These are phyloP conservation scores for Odocoileus virginianus DNA, from an alignment of 2,113 vertebrate species.

Conservation along the genomic window DNA sequence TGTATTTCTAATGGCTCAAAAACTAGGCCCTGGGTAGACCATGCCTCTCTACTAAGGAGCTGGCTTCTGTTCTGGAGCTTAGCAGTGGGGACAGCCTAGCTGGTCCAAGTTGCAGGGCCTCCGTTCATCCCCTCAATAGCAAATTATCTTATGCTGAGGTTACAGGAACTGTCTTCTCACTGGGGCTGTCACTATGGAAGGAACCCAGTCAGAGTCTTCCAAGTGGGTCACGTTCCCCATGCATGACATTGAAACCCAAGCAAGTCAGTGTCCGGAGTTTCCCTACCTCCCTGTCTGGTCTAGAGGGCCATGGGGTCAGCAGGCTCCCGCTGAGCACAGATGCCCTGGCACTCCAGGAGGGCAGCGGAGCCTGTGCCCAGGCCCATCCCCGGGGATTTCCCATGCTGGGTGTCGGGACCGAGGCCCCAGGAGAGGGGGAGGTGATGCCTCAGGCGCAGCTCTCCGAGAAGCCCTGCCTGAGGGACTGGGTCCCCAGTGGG, in stretches of 20 bases:
- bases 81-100: neutral
- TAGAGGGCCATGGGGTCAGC: neutral
- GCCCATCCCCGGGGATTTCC: neutral
- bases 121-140: rapidly evolving
- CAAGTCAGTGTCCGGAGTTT: neutral
- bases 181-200: neutral
- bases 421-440: neutral
- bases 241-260: neutral
- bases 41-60: neutral
- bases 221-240: neutral
- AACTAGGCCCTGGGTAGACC: neutral
- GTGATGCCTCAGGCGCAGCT: neutral
- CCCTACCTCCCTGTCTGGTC: neutral
- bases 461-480: neutral
- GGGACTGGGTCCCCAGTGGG: neutral
- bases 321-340: neutral
- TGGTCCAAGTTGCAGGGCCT: neutral
- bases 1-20: neutral
- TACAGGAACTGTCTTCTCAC: neutral
- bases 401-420: neutral
- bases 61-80: neutral
- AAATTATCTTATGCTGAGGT: neutral
- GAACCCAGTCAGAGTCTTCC: neutral
- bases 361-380: neutral
- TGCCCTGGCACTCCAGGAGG: neutral